A percentile compares a stretch with the other conserved stretches of the same genome.
phyloP scores from a whole-genome alignment of 2,113 vertebrate genomes.

The Sialia sialis region DNA sequence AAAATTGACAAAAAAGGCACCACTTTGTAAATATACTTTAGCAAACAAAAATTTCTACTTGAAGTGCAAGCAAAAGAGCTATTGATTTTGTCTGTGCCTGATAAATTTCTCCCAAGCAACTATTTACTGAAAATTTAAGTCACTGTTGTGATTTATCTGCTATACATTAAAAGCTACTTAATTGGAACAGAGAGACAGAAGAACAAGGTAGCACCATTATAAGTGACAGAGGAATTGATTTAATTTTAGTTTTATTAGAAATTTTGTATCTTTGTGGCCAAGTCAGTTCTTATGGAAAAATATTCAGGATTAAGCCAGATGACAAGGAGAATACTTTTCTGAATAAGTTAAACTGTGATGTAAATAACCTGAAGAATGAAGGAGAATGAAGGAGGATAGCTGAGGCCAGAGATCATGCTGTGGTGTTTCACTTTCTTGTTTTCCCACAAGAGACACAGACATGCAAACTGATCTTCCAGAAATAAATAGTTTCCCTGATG shows the following conservation, averaged over 20 bases:
- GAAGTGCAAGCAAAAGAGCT: slow-evolving; percentile 4
- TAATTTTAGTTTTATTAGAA: not conserved
- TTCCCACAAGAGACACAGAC: not conserved
- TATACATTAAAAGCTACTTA: not conserved
- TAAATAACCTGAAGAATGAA: not conserved
- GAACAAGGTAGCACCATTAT: not conserved
- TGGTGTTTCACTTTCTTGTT: not conserved
- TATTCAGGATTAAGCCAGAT: not conserved
- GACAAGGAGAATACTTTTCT: not conserved
- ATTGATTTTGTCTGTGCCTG: slow-evolving; percentile 16
- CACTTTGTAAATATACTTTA: not conserved
- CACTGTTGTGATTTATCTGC: slow-evolving; percentile 14
- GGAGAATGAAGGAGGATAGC: not conserved
- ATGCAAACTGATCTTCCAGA: not conserved
- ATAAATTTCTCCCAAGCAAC: slow-evolving; percentile 20
- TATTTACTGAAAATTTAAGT: slow-evolving; percentile 1
- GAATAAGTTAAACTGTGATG: not conserved
- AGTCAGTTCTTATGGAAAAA: not conserved
- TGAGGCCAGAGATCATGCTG: not conserved
- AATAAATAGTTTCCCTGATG: not conserved
- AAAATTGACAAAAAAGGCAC: not conserved
- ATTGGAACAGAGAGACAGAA: not conserved
- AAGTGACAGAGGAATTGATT: not conserved
- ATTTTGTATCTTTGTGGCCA: not conserved
- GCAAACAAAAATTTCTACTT: not conserved